These are phyloP conservation scores for Pomatostomus ruficeps DNA, from an alignment of 2,113 vertebrate species.

Conservation along the genomic window DNA sequence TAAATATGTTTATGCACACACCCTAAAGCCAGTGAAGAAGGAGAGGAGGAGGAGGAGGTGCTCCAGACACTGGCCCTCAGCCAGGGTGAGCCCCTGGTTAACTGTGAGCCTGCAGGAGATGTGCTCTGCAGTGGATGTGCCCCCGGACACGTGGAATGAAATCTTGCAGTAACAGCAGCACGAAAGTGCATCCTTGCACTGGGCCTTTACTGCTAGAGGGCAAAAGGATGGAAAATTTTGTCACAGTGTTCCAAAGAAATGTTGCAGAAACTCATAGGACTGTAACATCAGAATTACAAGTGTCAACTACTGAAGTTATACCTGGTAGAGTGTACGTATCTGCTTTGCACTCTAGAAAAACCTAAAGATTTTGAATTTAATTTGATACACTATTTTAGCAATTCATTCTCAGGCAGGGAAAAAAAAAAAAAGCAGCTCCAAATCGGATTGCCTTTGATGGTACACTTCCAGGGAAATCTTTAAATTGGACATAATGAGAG, in stretches of 20 bases:
- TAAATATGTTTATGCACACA: background rate
- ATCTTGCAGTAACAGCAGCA: background rate
- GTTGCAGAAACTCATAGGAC: background rate
- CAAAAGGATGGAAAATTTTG: background rate
- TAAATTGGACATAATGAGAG: background rate
- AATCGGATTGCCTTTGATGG: background rate
- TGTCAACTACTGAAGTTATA: background rate
- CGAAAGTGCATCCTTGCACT: background rate
- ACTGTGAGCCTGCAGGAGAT: background rate
- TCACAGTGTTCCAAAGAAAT: background rate
- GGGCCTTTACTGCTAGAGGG: background rate
- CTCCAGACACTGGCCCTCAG: background rate
- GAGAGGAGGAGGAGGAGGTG: background rate
- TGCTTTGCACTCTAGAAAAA: background rate
- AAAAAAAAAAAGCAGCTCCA: background rate
- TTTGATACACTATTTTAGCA: background rate
- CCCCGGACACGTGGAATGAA: background rate
- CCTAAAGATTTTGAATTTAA: background rate
- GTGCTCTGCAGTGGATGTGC: rapidly evolving
- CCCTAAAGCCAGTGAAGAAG: background rate
- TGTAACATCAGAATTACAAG: background rate
- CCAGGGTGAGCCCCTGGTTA: background rate
- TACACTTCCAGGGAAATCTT: background rate
- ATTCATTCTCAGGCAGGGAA: background rate
- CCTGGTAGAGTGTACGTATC: rapidly evolving